A percentile compares a stretch with the other conserved stretches of the same genome.
These are phyloP conservation scores for Andrena flavipes DNA, from an alignment of 2,888 invertebrate species.

Conservation along the genomic window DNA sequence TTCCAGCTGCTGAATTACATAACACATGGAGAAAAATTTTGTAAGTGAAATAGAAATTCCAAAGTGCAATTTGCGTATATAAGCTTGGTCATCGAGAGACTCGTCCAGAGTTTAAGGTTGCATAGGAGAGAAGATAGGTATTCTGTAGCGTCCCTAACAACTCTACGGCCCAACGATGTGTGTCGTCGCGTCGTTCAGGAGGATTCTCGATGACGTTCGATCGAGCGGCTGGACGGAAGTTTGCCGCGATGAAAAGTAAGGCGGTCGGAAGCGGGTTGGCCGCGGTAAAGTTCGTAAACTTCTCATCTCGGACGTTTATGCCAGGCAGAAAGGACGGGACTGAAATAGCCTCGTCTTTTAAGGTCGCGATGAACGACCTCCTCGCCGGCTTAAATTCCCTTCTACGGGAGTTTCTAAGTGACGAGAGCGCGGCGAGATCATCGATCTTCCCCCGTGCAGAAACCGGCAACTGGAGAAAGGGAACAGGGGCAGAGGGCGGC, in stretches of 20 bases:
- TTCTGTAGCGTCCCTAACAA: neutral
- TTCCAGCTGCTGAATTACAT: too few species aligned
- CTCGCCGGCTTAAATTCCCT: constrained; percentile 61
- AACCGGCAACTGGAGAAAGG: neutral
- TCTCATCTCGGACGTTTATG: constrained; percentile 58
- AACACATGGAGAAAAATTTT: too few species aligned
- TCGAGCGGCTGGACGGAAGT: constrained; percentile 17
- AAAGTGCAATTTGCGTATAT: too few species aligned
- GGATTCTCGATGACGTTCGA: constrained; percentile 24
- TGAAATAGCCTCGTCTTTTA: constrained; percentile 67
- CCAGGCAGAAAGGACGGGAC: constrained; percentile 52
- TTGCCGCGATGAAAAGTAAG: neutral
- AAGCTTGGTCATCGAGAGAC: too few species aligned
- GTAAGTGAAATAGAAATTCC: too few species aligned
- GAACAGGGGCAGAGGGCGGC: neutral
- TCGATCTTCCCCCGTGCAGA: constrained; percentile 61
- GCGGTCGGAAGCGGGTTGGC: constrained; percentile 37
- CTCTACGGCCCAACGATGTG: neutral
- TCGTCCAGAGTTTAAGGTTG: too few species aligned
- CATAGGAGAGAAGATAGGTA: too few species aligned
- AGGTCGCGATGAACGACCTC: constrained; percentile 61
- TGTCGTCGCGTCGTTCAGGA: neutral
- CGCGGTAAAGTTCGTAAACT: constrained; percentile 57
- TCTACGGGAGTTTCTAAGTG: constrained; percentile 60
- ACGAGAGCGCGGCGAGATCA: constrained; percentile 50